Evolutionary conservation across 2,113 vertebrate genomes (phyloP), one percentile per base, ranked within the genome.

Genomic region (Catharus bicknelli): DNA sequence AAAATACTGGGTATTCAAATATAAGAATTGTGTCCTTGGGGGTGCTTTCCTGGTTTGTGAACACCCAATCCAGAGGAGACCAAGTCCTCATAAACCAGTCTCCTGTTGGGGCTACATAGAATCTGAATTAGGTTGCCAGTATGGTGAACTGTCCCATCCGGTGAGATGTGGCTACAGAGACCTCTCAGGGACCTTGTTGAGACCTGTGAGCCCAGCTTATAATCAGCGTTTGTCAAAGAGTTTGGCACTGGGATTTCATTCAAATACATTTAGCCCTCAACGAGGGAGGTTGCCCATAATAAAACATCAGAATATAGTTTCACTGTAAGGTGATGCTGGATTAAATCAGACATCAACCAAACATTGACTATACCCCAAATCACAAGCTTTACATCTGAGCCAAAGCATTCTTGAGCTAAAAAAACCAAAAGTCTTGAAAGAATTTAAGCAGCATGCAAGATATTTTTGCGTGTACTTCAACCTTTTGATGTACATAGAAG

Each of bases 71-170:
- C 25, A 84, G 57, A 51, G 55, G 19, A 70, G 1, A 58, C 3
- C 14, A 40, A 62, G 9, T 74, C 38, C n/a, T 86, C 9, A 18
- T 25, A 75, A 81, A 34, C 36, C 36, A n/a, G 1, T 63, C 10
- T 86, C 6, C 21, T 59, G 3, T 10, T 27, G 23, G 32, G 17
- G 3, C 53, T 72, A 30, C 2, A 1, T 0, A 50, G 30, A 36
- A 54, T 48, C 43, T 63, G 43, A 40, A 67, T 84, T 47, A 66
- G 43, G 29, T 18, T 83, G 38, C 38, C 16, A 54, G 23, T 13
- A 29, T 15, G 26, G n/a, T 6, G 69, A 64, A 53, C 13, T 61
- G 62, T 11, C 23, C 23, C 62, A 16, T 23, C 32, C 29, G 36
- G 21, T 16, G 32, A 77, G 19, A 11, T 68, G 50, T 32, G 20